Evolutionary conservation across 2,113 vertebrate genomes (phyloP).

Genomic region (Neoarius graeffei): DNA sequence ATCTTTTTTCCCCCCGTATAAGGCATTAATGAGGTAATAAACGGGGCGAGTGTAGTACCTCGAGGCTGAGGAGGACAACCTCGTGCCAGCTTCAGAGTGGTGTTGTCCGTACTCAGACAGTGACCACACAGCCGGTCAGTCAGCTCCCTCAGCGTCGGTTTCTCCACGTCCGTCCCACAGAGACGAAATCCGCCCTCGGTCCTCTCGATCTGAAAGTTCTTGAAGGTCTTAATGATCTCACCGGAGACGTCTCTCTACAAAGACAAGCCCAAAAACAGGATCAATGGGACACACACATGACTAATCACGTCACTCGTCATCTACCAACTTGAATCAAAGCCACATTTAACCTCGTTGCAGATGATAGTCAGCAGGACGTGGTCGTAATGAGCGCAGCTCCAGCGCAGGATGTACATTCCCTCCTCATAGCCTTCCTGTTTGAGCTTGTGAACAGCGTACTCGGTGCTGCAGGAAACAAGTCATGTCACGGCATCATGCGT

Average conservation of each 20-base stretch:
- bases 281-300: too few relatives aligned
- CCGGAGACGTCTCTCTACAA: slow-evolving; percentile 25
- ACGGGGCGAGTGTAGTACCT: slow-evolving; percentile 66
- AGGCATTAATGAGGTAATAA: too few relatives aligned
- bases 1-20: too few relatives aligned
- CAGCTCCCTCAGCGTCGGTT: slow-evolving; percentile 77
- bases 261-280: background rate
- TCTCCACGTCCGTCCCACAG: slow-evolving; percentile 74
- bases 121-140: slow-evolving; percentile 84
- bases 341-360: slow-evolving; percentile 66
- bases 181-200: slow-evolving; percentile 70
- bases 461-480: slow-evolving; percentile 71
- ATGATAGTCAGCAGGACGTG: slow-evolving; percentile 86
- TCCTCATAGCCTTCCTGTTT: slow-evolving; percentile 81
- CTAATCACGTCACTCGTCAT: too few relatives aligned
- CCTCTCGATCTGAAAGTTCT: slow-evolving; percentile 85
- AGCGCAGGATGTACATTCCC: slow-evolving; percentile 81
- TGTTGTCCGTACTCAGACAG: slow-evolving; percentile 80
- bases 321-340: too few relatives aligned
- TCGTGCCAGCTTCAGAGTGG: slow-evolving; percentile 78
- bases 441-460: slow-evolving; percentile 83
- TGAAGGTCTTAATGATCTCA: slow-evolving; percentile 71
- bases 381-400: slow-evolving; percentile 84
- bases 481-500: background rate
- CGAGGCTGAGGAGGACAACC: slow-evolving; percentile 85